Conservation (phyloP, 1,140 invertebrate species). For the Lutraria rhynchaena region DNA sequence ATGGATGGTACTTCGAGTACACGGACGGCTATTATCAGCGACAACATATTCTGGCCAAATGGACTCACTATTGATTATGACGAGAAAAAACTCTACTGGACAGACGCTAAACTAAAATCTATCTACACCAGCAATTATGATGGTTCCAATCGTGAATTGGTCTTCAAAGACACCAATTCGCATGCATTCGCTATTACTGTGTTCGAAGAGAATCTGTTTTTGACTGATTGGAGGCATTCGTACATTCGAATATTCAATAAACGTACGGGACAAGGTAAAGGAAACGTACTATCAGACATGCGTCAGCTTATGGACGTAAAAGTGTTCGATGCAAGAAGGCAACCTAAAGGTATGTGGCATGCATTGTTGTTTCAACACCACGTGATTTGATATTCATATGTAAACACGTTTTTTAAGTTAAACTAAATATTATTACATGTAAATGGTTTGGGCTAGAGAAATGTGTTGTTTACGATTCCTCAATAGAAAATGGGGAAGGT, state of each 20-base stretch:
- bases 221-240: constrained; percentile 83
- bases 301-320: constrained; percentile 83
- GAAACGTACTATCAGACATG: constrained; percentile 85
- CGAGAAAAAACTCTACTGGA: constrained; percentile 94
- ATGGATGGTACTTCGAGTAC: constrained; percentile 97
- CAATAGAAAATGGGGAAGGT: too few species aligned
- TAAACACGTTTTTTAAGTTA: too few species aligned
- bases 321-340: constrained; percentile 73
- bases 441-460: too few species aligned
- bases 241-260: constrained; percentile 86
- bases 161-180: constrained; percentile 85
- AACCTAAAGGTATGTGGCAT: constrained; percentile 75
- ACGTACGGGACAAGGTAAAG: constrained; percentile 83
- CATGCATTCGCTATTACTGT: constrained; percentile 81
- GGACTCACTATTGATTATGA: constrained; percentile 89
- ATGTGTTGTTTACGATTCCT: too few species aligned
- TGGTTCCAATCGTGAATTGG: constrained; percentile 88
- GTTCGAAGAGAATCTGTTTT: constrained; percentile 75
- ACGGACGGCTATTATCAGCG: constrained; percentile 90
- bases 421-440: too few species aligned
- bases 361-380: neutral
- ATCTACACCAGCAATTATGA: constrained; percentile 87
- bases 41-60: constrained; percentile 86
- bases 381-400: too few species aligned
- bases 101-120: constrained; percentile 88